Conservation (phyloP, 2,888 invertebrate genomes). For the Eurytoma adleriae region DNA sequence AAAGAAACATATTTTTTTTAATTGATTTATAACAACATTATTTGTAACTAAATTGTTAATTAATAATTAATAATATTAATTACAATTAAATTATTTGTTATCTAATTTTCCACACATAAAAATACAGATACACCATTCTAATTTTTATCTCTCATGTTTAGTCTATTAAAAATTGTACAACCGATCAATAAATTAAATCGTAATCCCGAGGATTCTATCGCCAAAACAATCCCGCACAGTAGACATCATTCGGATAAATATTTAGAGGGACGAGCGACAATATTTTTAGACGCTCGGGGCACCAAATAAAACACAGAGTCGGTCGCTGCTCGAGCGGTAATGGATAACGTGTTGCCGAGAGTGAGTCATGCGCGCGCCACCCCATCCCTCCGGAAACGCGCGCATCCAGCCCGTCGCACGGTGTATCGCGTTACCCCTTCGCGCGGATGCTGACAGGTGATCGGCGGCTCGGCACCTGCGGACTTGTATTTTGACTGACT, state of each 20-base stretch:
- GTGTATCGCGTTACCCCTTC: constrained; percentile 42
- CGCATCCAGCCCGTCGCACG: constrained; percentile 3
- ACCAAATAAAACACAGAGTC: constrained; percentile 30
- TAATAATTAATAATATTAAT: no score
- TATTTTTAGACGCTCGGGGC: constrained; percentile 29
- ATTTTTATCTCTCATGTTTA: no score
- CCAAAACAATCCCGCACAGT: background rate
- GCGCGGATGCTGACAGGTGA: constrained; percentile 27
- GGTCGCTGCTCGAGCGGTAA: constrained; percentile 12
- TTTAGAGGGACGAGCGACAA: constrained; percentile 25
- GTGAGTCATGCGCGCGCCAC: constrained; percentile 43
- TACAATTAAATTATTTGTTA: no score
- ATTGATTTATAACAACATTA: no score
- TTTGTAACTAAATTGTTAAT: no score
- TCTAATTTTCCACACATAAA: no score
- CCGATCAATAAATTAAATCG: no score
- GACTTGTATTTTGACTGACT: constrained; percentile 36
- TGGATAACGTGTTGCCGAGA: constrained; percentile 34
- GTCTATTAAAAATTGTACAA: no score
- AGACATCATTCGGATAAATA: constrained; percentile 16
- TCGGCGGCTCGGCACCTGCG: constrained; percentile 24
- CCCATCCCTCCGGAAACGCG: constrained; percentile 48
- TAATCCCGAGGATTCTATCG: background rate
- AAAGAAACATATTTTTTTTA: no score
- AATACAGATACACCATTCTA: no score